phyloP scores from a whole-genome alignment of 1,140 invertebrate genomes.

The Stegodyphus dumicola region DNA sequence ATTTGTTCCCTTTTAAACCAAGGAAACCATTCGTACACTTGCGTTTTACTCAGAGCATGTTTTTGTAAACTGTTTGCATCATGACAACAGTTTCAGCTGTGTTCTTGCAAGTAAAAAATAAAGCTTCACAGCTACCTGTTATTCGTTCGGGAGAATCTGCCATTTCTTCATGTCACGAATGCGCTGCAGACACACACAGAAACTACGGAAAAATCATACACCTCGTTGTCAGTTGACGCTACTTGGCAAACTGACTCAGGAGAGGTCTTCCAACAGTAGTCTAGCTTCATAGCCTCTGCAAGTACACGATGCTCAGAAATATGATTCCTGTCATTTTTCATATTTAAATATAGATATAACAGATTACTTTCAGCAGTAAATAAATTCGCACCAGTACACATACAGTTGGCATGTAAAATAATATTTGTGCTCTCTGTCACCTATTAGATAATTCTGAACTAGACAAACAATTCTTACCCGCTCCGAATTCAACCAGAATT shows the following conservation, averaged over 20 bases:
- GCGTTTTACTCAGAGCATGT: conserved; percentile 11
- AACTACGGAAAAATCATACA: background rate
- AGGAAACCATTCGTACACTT: conserved; percentile 5
- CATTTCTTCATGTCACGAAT: conserved; percentile 5
- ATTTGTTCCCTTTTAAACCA: background rate
- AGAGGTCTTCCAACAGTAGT: background rate
- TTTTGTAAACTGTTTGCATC: conserved; percentile 18
- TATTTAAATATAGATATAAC: no score
- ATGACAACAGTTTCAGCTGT: conserved; percentile 5
- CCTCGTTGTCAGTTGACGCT: background rate
- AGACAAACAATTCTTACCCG: no score
- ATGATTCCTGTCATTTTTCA: no score
- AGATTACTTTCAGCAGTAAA: no score
- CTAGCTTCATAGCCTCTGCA: no score
- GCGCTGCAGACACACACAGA: background rate
- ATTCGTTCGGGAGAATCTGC: conserved; percentile 1
- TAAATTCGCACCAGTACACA: no score
- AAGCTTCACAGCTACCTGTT: background rate
- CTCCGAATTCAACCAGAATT: no score
- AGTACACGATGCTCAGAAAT: no score
- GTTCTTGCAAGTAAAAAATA: conserved; percentile 8
- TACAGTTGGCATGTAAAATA: no score
- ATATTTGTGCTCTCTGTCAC: no score
- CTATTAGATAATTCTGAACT: no score
- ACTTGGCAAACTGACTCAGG: conserved; percentile 13